Evolutionary conservation across 2,113 vertebrate genomes (phyloP), one percentile per base, ranked within the genome.

Genomic region (Nansenia antarctica): DNA sequence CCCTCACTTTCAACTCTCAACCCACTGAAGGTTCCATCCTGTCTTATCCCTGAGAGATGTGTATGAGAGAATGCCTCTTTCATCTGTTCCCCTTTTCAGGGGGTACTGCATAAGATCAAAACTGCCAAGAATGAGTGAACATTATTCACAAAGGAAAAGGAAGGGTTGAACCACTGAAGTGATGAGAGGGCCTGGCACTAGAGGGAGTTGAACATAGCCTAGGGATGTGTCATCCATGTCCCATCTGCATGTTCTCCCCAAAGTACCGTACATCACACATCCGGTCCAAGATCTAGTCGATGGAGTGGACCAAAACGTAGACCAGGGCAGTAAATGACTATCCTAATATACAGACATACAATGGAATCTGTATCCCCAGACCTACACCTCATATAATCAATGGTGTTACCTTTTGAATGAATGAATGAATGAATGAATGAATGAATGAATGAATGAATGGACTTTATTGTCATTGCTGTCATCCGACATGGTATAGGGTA

Each of bases 21-120:
- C 26, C 65, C 30, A 22, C 45, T 32, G 20, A 53, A 42, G 57
- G 65, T 12, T 42, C 39, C 12, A 42, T 11, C 27, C 62, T 37
- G 39, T 53, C 35, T 70, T 67, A n/a, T 62, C 34, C 61, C 9
- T 1, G 9, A 67, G 59, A 70, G 62, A 73, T 65, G 55, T 65
- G 61, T 70, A 15, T 42, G 39, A 47, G 72, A 72, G 35, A 31
- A 62, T 73, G 70, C n/a, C 29, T 67, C 64, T 76, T 80, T 72
- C 62, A 62, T 62, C 58, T 1, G 5, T 29, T 18, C 59, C n/a
- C 63, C 49, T 59, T 49, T 55, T 1, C 20, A 74, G 22, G n/a
- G 0, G 8, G 29, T 57, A 59, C 27, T 54, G 42, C 8, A 27
- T 71, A 61, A 60, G 54, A 79, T 73, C 26, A 55, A 71, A 77